Percentiles rank a stretch among this genome's conserved stretches.
phyloP scores from a whole-genome alignment of 2,888 invertebrate species.

The Cheilosia vernalis region DNA sequence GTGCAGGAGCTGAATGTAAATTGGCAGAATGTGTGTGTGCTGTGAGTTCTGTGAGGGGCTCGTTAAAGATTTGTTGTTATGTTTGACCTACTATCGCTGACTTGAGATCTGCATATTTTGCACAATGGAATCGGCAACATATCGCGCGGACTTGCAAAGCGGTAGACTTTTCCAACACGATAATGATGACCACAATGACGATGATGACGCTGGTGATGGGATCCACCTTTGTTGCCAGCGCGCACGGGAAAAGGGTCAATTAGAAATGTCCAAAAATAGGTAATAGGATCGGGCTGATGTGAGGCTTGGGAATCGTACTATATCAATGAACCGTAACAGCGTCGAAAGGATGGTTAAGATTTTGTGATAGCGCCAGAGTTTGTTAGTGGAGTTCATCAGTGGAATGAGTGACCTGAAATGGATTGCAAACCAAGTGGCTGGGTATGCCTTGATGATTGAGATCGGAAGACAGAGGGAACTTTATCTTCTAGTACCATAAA shows the following conservation, averaged over 20 bases:
- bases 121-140: slow-evolving; percentile 55
- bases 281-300: slow-evolving; percentile 32
- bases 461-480: neutral
- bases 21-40: slow-evolving; percentile 35
- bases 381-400: slow-evolving; percentile 31
- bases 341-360: slow-evolving; percentile 6
- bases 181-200: slow-evolving; percentile 46
- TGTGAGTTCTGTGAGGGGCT: slow-evolving; percentile 55
- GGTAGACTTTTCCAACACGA: slow-evolving; percentile 31
- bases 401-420: slow-evolving; percentile 12
- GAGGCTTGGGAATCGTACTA: neutral
- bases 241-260: slow-evolving; percentile 67
- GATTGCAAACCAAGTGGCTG: no score
- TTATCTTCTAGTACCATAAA: no score
- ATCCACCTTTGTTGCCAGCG: slow-evolving; percentile 50
- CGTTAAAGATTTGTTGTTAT: slow-evolving; percentile 74
- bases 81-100: slow-evolving; percentile 74
- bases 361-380: slow-evolving; percentile 10
- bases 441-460: neutral
- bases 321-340: slow-evolving; percentile 36
- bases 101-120: slow-evolving; percentile 71
- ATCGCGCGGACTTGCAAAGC: slow-evolving; percentile 34
- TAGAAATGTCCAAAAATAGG: slow-evolving; percentile 70
- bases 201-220: slow-evolving; percentile 54
- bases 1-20: slow-evolving; percentile 56